Conservation (phyloP, 2,797 vertebrate species). For the Pangasius sanitwongsei region DNA sequence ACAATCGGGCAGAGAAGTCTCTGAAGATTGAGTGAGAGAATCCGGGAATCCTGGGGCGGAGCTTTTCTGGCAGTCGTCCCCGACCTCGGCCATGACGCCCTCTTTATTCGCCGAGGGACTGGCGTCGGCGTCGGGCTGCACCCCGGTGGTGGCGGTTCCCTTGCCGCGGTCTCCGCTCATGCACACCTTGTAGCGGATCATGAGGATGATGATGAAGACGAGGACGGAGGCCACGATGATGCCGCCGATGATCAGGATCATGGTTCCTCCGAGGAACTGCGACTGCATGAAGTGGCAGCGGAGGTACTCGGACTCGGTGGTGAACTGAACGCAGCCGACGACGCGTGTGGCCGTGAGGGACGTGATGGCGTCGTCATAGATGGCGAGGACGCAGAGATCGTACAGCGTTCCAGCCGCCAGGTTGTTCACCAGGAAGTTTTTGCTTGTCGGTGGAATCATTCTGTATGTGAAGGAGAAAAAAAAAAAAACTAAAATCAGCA, state of each 20-base stretch:
- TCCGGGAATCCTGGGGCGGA: conserved; percentile 66
- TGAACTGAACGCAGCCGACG: conserved; percentile 96
- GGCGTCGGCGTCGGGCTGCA: conserved; percentile 82
- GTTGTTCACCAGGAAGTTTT: conserved; percentile 97
- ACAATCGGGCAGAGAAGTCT: conserved; percentile 83
- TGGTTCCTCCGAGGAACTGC: conserved; percentile 97
- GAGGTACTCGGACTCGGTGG: conserved; percentile 93
- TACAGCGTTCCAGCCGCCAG: conserved; percentile 91
- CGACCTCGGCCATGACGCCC: conserved; percentile 65
- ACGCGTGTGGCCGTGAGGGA: conserved; percentile 94
- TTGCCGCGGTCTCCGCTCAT: conserved; percentile 86
- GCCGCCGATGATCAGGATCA: conserved; percentile 99
- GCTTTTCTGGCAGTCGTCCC: conserved; percentile 48
- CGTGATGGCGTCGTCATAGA: conserved; percentile 95
- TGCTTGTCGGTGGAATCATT: conserved; percentile 98
- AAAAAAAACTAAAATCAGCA: neutral
- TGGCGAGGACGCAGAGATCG: conserved; percentile 95
- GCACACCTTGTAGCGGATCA: conserved; percentile 98
- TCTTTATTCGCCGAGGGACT: conserved; percentile 88
- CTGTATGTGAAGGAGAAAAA: conserved; percentile 64
- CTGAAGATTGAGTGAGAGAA: conserved; percentile 71
- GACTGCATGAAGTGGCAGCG: conserved; percentile 99
- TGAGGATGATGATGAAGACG: conserved; percentile 98
- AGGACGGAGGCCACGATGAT: conserved; percentile 97
- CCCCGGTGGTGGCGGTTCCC: conserved; percentile 86